These are phyloP conservation scores for Triplophysa siluroides DNA, from an alignment of 2,113 vertebrate species.

Conservation along the genomic window DNA sequence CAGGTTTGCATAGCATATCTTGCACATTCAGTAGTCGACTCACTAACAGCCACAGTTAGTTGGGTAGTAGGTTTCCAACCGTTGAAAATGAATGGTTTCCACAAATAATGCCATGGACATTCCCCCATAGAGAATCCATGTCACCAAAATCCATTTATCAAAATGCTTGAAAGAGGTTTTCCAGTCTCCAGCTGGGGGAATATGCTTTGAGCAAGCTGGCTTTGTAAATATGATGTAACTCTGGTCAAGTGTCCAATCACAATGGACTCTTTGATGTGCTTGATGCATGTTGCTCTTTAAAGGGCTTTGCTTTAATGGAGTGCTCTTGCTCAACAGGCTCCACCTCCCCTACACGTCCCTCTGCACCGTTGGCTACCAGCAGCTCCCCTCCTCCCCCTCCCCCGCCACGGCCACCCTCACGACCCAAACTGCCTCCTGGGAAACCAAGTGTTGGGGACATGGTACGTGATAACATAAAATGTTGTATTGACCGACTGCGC, in stretches of 20 bases:
- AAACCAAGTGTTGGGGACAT: slow-evolving; percentile 83
- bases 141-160: neutral
- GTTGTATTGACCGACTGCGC: neutral
- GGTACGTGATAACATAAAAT: slow-evolving; percentile 71
- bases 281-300: slow-evolving; percentile 11
- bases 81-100: neutral
- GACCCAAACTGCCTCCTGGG: slow-evolving; percentile 91
- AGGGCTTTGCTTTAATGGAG: slow-evolving; percentile 37
- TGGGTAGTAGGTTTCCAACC: neutral
- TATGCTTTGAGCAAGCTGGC: neutral
- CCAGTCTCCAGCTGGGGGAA: neutral
- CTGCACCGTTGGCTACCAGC: slow-evolving; percentile 79
- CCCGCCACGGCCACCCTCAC: slow-evolving; percentile 87
- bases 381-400: slow-evolving; percentile 84
- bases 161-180: neutral
- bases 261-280: neutral
- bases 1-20: neutral
- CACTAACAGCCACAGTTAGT: neutral
- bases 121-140: neutral
- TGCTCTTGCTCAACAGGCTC: slow-evolving; percentile 75
- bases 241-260: neutral
- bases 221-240: neutral
- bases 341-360: slow-evolving; percentile 85
- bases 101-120: neutral
- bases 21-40: neutral